Base-by-base conservation (phyloP, 2,888 invertebrate species). In the Phortica okadai region DNA sequence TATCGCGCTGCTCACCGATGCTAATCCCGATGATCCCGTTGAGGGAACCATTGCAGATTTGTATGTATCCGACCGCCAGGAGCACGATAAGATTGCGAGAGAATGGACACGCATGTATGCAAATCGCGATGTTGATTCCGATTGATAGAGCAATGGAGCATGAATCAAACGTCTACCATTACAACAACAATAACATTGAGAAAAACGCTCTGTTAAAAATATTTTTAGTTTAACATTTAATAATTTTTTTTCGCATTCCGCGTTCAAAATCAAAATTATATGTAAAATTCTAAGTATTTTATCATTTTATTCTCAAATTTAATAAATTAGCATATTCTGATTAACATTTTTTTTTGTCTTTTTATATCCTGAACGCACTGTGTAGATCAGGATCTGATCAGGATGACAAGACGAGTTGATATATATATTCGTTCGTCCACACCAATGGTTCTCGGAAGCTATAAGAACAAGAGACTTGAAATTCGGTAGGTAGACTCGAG, bases 261-360 rank as follows among this genome's bases (percentile, higher is more conserved):
- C 33, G 33, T 2, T 33, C 33, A 33, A 33, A 33, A 33, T 33
- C 33, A 33, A 33, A 33, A 33, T 33, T 33, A 33, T 2, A 33
- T 33, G 1, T 3, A 33, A 33, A 33, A 33, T 33, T 33, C 33
- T 3, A 33, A 33, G 33, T 33, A 33, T 2, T 3, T 33, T 33
- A 33, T 33, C 4, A 25, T 11, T 84, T 84, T 85, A 21, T 21
- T 16, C 59, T 21, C 59, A 16, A 33, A 33, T 33, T 62, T 21
- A 21, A 62, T 21, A 21, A 21, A 62, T 25, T 62, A 0, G 59
- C 6, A 7, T 21, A 5, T 21, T 62, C 10, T 21, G 6, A 5
- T 16, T 21, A 16, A 7, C 6, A n/a, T 86, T 81, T 82, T 80
- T 83, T 80, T 77, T 79, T 81, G 79, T 73, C 85, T 77, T 59